Percentiles rank a stretch among this genome's conserved stretches.
phyloP scores from a whole-genome alignment of 2,113 vertebrate genomes.

The Pan troglodytes region NHGRI_mPanTro3-v2.1_pri NC_072416.2:77310501-77311000 shows the following conservation, averaged over 20 bases:
- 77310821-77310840: background rate
- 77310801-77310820: slow-evolving; percentile 29
- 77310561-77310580: slow-evolving; percentile 77
- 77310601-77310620: slow-evolving; percentile 71
- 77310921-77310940: rapidly evolving
- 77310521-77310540: slow-evolving; percentile 66
- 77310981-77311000: background rate
- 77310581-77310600: slow-evolving; percentile 78
- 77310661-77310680: slow-evolving; percentile 85
- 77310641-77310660: slow-evolving; percentile 84
- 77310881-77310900: background rate
- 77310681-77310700: slow-evolving; percentile 84
- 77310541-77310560: slow-evolving; percentile 56
- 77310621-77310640: slow-evolving; percentile 81
- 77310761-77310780: slow-evolving; percentile 77
- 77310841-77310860: background rate
- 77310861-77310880: background rate
- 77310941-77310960: background rate
- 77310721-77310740: slow-evolving; percentile 79
- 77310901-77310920: background rate
- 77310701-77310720: slow-evolving; percentile 85
- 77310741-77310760: slow-evolving; percentile 77
- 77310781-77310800: slow-evolving; percentile 36
- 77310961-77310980: background rate
- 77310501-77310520: slow-evolving; percentile 65